Percentiles rank a stretch among this genome's conserved stretches.
phyloP scores from a whole-genome alignment of 2,888 invertebrate species.

The Heliconius aoede region DNA sequence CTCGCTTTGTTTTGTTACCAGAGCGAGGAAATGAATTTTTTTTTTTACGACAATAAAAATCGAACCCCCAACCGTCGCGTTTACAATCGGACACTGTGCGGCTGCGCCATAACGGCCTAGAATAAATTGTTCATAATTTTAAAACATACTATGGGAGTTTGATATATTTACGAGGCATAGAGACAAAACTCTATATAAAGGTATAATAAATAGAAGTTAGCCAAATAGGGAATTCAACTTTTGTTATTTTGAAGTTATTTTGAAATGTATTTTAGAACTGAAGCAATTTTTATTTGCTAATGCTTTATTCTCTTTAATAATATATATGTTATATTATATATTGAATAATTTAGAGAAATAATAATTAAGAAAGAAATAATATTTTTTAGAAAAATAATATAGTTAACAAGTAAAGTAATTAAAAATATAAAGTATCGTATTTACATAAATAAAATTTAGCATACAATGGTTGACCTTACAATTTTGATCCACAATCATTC shows the following conservation, averaged over 20 bases:
- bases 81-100: background rate
- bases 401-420: background rate
- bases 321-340: background rate
- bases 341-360: background rate
- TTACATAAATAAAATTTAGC: background rate
- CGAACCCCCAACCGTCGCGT: background rate
- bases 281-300: background rate
- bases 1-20: background rate
- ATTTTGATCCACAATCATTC: background rate
- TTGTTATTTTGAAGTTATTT: too few species aligned
- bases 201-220: too few species aligned
- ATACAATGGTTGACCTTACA: background rate
- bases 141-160: too few species aligned
- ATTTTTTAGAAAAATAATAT: background rate
- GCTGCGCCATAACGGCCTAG: background rate
- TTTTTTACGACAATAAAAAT: background rate
- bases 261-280: background rate
- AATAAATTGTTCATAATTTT: too few species aligned
- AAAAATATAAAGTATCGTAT: too few species aligned
- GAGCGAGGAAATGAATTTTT: background rate
- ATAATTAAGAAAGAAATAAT: too few species aligned
- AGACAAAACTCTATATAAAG: too few species aligned
- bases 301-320: background rate
- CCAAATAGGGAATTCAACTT: too few species aligned
- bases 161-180: too few species aligned